Percentiles rank a stretch among this genome's conserved stretches.
phyloP scores from a whole-genome alignment of 1,140 invertebrate genomes.

The Leptopilina boulardi region DNA sequence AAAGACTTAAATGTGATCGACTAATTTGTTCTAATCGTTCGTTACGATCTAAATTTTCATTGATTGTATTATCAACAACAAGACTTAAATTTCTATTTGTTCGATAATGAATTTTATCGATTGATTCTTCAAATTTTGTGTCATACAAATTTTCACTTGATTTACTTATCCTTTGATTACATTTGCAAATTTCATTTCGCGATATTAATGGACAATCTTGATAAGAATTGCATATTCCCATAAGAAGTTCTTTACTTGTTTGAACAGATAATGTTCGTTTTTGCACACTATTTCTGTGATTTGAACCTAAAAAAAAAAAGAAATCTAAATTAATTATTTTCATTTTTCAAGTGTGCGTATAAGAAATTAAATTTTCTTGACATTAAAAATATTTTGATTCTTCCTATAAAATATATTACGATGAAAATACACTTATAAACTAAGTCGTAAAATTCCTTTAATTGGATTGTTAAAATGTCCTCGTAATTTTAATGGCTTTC shows the following conservation, averaged over 20 bases:
- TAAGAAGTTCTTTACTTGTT: conserved; percentile 70
- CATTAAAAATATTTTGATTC: neutral
- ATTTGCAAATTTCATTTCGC: conserved; percentile 35
- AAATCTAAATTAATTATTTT: too few species aligned
- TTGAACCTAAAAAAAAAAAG: too few species aligned
- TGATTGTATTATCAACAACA: neutral
- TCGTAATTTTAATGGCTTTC: conserved; percentile 1
- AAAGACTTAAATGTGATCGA: conserved; percentile 41
- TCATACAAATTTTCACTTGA: conserved; percentile 49
- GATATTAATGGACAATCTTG: conserved; percentile 38
- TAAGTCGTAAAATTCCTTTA: conserved; percentile 10
- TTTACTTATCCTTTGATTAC: conserved; percentile 48
- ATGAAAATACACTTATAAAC: neutral
- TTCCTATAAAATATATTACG: conserved; percentile 12
- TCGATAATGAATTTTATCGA: conserved; percentile 5
- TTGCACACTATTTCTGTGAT: conserved; percentile 40
- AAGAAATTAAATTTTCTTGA: neutral
- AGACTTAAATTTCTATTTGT: conserved; percentile 31
- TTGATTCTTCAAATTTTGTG: conserved; percentile 20
- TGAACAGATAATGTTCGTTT: conserved; percentile 73
- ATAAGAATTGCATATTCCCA: conserved; percentile 55
- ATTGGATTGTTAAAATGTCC: neutral
- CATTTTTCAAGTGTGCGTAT: neutral
- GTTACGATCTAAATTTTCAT: conserved; percentile 33
- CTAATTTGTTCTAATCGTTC: conserved; percentile 38